Base-by-base conservation (phyloP, 2,797 vertebrate species). In the Microchirus variegatus region DNA sequence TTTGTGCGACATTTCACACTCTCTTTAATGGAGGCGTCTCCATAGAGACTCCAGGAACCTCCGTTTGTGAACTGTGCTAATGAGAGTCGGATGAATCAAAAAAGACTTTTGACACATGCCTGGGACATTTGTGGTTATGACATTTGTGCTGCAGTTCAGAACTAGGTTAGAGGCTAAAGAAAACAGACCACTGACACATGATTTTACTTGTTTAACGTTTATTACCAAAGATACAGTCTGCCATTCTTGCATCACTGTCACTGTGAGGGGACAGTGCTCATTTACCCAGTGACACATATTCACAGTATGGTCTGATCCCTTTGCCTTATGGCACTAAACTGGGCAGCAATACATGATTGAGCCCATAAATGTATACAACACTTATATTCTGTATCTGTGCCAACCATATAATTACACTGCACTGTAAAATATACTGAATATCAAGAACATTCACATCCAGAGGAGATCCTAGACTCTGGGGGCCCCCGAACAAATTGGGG, bases 1-100 rank as follows among this genome's bases (percentile, higher is more conserved):
- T 48, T 51, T 57, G 62, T 87, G 78, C 72, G 81, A 73, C 55
- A 78, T 87, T 87, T 84, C 79, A 65, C 49, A 1, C 62, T 1
- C 41, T 51, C 62, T 70, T 72, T 69, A 78, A 80, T 61, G 63
- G 70, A 60, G 47, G n/a, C 1, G 35, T 77, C 68, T 60, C 72
- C 43, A 42, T 59, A 12, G 66, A 26, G 64, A 73, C 19, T 73
- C 16, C 55, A 12, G 26, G 17, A 43, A 43, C 16, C 62, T 64
- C 19, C 2, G 47, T 59, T 48, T 60, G 50, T 47, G 44, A 49
- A n/a, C 58, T 11, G 14, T 5, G 42, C 59, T 56, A 68, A 56
- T 73, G 52, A 46, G 31, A n/a, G 17, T 15, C 40, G 15, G 35
- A 19, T 53, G 48, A 73, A 50, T 51, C 35, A 22, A 46, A 31